Evolutionary conservation across 2,888 invertebrate species (phyloP).

Genomic region (Tribolium freemani): DNA sequence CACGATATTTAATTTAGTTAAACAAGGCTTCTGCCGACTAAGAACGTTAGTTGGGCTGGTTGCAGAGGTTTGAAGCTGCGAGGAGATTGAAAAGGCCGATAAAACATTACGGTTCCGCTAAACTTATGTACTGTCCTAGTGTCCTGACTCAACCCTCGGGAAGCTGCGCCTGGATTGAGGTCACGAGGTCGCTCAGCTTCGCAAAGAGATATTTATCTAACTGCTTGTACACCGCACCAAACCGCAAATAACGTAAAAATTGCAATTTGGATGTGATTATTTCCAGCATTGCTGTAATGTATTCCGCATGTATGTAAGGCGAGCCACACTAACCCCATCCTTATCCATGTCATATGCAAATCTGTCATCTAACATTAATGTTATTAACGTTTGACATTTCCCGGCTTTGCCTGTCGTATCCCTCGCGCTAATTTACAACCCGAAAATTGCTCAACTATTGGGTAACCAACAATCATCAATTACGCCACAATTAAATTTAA

Average conservation of each 20-base stretch:
- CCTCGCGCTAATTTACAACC: conserved; percentile 40
- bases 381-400: conserved; percentile 47
- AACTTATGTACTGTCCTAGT: conserved; percentile 53
- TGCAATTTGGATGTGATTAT: neutral
- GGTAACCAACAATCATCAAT: conserved; percentile 43
- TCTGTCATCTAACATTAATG: conserved; percentile 47
- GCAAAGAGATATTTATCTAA: conserved; percentile 37
- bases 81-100: conserved; percentile 54
- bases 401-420: conserved; percentile 35
- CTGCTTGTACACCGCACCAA: neutral
- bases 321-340: conserved; percentile 20
- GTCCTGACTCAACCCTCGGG: conserved; percentile 47
- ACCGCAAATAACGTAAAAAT: conserved; percentile 3
- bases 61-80: conserved; percentile 35
- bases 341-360: conserved; percentile 47
- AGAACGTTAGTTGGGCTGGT: conserved; percentile 23
- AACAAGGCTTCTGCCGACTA: conserved; percentile 28
- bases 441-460: conserved; percentile 47
- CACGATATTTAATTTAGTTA: conserved; percentile 41
- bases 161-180: conserved; percentile 49
- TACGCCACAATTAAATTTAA: conserved; percentile 41
- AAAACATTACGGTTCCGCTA: conserved; percentile 53
- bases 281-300: neutral
- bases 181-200: conserved; percentile 46
- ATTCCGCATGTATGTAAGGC: conserved; percentile 10